Conservation (phyloP, 2,888 invertebrate genomes). For the Ecliptopera silaceata region DNA sequence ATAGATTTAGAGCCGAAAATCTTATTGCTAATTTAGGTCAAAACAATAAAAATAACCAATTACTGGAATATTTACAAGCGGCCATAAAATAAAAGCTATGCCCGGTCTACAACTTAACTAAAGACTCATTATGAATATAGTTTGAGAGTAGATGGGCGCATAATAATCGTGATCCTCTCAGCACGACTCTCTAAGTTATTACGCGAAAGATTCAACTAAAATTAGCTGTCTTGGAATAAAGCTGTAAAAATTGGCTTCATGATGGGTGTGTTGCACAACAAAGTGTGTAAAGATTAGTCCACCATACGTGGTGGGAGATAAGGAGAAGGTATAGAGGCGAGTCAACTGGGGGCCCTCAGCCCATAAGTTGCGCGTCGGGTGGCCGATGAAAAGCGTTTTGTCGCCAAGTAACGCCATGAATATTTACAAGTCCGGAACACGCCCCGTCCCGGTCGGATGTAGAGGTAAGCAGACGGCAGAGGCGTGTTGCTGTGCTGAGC, state of each 20-base stretch:
- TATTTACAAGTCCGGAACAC: slow-evolving; percentile 67
- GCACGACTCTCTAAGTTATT: slow-evolving; percentile 69
- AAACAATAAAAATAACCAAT: slow-evolving; percentile 48
- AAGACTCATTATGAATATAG: slow-evolving; percentile 58
- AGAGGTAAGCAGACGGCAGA: slow-evolving; percentile 22
- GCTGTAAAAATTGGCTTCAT: slow-evolving; percentile 56
- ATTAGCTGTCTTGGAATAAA: slow-evolving; percentile 59
- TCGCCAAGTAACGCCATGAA: slow-evolving; percentile 67
- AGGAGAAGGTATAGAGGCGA: slow-evolving; percentile 44
- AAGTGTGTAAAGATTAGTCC: slow-evolving; percentile 45
- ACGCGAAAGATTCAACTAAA: slow-evolving; percentile 67
- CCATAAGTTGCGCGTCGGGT: slow-evolving; percentile 73
- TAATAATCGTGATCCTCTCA: slow-evolving; percentile 70
- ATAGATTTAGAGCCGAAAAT: slow-evolving; percentile 21
- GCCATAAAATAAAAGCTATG: slow-evolving; percentile 48
- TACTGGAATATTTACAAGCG: slow-evolving; percentile 48
- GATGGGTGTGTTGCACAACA: slow-evolving; percentile 47
- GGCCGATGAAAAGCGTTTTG: slow-evolving; percentile 73
- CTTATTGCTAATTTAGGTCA: slow-evolving; percentile 31
- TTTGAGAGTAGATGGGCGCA: slow-evolving; percentile 55
- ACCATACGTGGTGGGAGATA: slow-evolving; percentile 12
- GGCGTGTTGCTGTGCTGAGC: slow-evolving; percentile 28
- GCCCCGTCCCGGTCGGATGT: slow-evolving; percentile 47
- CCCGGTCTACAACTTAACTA: slow-evolving; percentile 51
- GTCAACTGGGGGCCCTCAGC: slow-evolving; percentile 54